A percentile compares a stretch with the other conserved stretches of the same genome.
These are phyloP conservation scores for Larimichthys polyactis DNA, from an alignment of 2,113 vertebrate species.

Conservation along the genomic window DNA sequence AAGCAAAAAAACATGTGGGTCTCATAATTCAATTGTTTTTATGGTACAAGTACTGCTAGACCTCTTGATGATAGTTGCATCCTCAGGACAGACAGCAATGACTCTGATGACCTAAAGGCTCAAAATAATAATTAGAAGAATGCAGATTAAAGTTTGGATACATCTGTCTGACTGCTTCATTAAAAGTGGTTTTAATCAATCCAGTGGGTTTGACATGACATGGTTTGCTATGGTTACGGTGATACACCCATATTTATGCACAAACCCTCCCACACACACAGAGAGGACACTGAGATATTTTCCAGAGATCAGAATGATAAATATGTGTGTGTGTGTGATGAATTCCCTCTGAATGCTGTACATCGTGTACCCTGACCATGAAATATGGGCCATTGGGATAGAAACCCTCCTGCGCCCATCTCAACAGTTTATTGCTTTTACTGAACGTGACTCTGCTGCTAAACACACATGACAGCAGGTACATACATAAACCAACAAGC, in stretches of 20 bases:
- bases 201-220: not conserved
- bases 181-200: constrained; percentile 42
- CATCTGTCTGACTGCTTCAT: not conserved
- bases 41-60: too few species aligned
- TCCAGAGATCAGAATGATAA: constrained; percentile 68
- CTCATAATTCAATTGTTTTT: too few species aligned
- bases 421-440: constrained; percentile 73
- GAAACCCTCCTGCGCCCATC: constrained; percentile 57
- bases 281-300: not conserved
- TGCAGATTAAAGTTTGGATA: constrained; percentile 11
- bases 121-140: not conserved
- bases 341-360: constrained; percentile 63
- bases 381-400: constrained; percentile 67
- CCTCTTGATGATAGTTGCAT: not conserved
- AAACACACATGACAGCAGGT: constrained; percentile 40
- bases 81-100: constrained; percentile 2
- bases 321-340: constrained; percentile 52
- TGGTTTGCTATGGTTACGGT: not conserved
- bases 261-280: not conserved
- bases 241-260: not conserved
- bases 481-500: constrained; percentile 18
- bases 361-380: constrained; percentile 62
- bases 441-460: constrained; percentile 64
- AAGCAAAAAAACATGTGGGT: too few species aligned
- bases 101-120: not conserved